phyloP scores from a whole-genome alignment of 2,888 invertebrate genomes.

The Ochropleura leucogaster region DNA sequence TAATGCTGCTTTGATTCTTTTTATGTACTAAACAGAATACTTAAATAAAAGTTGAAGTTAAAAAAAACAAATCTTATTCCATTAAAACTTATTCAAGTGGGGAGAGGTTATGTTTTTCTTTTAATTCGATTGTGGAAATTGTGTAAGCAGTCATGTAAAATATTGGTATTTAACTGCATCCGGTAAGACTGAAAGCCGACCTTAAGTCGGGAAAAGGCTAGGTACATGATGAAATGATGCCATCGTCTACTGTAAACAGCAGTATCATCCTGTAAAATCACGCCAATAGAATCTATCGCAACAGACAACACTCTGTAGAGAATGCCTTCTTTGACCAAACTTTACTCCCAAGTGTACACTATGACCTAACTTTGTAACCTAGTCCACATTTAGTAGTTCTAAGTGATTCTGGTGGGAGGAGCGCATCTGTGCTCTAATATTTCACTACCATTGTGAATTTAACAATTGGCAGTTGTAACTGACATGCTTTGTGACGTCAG shows the following conservation, averaged over 20 bases:
- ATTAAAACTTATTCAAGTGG: not conserved
- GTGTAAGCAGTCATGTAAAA: too few species aligned
- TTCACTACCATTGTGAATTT: conserved; percentile 35
- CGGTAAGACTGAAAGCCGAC: too few species aligned
- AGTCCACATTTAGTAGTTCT: conserved; percentile 12
- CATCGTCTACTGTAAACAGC: not conserved
- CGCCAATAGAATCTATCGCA: too few species aligned
- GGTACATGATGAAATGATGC: not conserved
- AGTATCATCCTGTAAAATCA: not conserved
- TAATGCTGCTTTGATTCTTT: not conserved
- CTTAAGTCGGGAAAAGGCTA: too few species aligned
- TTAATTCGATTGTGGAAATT: not conserved
- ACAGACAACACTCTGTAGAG: not conserved
- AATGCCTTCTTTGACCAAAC: not conserved
- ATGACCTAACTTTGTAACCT: conserved; percentile 25
- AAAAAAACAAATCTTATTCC: not conserved
- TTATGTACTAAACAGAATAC: not conserved
- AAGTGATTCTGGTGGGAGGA: not conserved
- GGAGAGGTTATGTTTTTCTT: not conserved
- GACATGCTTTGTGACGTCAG: conserved; percentile 19
- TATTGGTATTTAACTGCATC: too few species aligned
- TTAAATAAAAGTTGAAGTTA: too few species aligned
- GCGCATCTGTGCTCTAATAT: conserved; percentile 4
- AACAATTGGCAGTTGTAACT: not conserved
- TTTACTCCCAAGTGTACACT: not conserved